Conservation (phyloP, 2,797 vertebrate species). For the Esox masquinongy region DNA sequence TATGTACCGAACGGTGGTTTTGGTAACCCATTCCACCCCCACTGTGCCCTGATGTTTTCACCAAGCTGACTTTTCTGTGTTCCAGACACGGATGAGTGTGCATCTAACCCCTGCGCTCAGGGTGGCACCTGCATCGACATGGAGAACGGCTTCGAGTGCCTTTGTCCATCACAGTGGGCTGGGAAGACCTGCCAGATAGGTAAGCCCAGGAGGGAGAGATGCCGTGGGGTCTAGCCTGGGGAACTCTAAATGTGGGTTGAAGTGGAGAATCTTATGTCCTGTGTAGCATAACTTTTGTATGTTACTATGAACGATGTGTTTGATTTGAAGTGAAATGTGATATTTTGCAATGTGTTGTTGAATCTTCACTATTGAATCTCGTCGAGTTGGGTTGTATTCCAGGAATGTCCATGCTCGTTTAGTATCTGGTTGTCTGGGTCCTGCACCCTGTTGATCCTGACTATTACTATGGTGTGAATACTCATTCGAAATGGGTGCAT, state of each 20-base stretch:
- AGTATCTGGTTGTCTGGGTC: slow-evolving; percentile 54
- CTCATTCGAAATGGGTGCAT: slow-evolving; percentile 46
- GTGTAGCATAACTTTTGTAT: slow-evolving; percentile 27
- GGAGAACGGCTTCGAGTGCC: slow-evolving; percentile 88
- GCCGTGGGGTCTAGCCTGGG: background rate
- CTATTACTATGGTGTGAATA: slow-evolving; percentile 36
- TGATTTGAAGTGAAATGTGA: slow-evolving; percentile 16
- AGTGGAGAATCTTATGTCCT: background rate
- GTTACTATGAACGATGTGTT: slow-evolving; percentile 26
- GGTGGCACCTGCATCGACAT: slow-evolving; percentile 91
- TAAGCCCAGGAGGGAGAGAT: slow-evolving; percentile 54
- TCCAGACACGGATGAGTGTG: slow-evolving; percentile 91
- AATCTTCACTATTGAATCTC: slow-evolving; percentile 13
- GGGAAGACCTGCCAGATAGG: slow-evolving; percentile 93
- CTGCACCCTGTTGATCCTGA: slow-evolving; percentile 34
- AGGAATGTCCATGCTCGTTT: slow-evolving; percentile 30
- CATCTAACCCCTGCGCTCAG: slow-evolving; percentile 85
- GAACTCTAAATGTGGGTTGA: background rate
- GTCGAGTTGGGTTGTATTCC: background rate
- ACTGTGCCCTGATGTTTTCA: background rate
- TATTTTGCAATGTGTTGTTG: background rate
- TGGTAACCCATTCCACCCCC: too few species aligned
- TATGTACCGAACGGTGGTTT: too few species aligned
- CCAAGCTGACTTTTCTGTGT: slow-evolving; percentile 14
- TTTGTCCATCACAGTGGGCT: slow-evolving; percentile 90